phyloP scores from a whole-genome alignment of 2,888 invertebrate species.

The Folsomia candida region DNA sequence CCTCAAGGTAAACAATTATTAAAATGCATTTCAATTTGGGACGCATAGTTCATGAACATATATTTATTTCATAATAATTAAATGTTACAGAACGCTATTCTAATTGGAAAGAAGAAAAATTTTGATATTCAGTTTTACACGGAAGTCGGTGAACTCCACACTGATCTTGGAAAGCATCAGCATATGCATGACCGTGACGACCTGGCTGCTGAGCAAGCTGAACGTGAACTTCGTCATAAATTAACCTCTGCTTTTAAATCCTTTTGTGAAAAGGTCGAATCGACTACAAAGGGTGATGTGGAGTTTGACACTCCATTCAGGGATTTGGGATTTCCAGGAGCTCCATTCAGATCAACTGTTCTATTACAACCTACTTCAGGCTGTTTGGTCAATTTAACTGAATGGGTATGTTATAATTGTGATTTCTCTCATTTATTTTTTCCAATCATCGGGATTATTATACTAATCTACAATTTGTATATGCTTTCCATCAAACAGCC shows the following conservation, averaged over 20 bases:
- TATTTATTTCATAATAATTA: conserved; percentile 1
- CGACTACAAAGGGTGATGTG: conserved; percentile 92
- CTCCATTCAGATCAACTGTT: conserved; percentile 93
- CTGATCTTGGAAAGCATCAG: conserved; percentile 98
- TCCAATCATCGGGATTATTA: conserved; percentile 4
- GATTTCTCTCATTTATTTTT: not conserved
- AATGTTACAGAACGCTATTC: conserved; percentile 86
- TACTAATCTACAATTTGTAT: conserved; percentile 31
- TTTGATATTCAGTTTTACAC: conserved; percentile 99
- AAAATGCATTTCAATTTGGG: not conserved
- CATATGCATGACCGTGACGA: conserved; percentile 99
- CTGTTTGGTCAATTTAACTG: conserved; percentile 94
- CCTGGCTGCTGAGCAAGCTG: conserved; percentile 96
- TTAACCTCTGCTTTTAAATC: conserved; percentile 96
- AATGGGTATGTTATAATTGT: conserved; percentile 75
- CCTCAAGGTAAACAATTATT: conserved; percentile 65
- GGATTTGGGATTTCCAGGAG: conserved; percentile 96
- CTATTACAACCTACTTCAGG: conserved; percentile 95
- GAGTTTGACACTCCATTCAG: conserved; percentile 99
- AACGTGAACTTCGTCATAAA: conserved; percentile 92
- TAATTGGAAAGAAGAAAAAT: conserved; percentile 99
- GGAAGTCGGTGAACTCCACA: conserved; percentile 99
- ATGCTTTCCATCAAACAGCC: too few species aligned
- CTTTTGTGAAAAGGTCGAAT: conserved; percentile 95
- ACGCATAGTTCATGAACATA: not conserved